Conservation (phyloP, 2,113 vertebrate genomes). For the Psophia crepitans region DNA sequence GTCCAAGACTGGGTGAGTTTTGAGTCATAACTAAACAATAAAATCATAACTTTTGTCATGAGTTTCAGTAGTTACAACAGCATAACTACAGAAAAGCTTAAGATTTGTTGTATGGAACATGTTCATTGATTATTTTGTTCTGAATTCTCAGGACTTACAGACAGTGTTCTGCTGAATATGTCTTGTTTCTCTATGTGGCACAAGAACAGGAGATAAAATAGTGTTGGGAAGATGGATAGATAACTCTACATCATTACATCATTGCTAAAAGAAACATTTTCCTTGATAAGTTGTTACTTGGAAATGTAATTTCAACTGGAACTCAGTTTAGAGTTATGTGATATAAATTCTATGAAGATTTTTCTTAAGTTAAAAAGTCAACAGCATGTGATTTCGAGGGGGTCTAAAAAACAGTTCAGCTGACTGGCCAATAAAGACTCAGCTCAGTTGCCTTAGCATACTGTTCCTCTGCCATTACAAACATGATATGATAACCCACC, state of each 20-base stretch:
- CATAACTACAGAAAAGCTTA: background rate
- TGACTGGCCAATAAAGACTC: background rate
- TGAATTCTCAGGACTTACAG: background rate
- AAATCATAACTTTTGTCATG: background rate
- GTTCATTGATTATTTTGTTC: background rate
- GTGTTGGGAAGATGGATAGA: background rate
- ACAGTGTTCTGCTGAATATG: background rate
- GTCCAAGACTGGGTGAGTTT: background rate
- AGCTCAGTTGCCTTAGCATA: background rate
- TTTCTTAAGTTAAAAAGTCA: background rate
- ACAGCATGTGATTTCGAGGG: background rate
- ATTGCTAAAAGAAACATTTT: background rate
- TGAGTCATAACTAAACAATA: background rate
- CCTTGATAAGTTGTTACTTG: background rate
- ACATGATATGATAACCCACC: rapidly evolving
- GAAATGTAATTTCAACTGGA: background rate
- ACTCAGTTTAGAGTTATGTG: background rate
- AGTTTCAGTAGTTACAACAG: background rate
- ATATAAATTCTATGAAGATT: background rate
- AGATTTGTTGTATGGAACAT: background rate
- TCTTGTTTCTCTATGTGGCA: background rate
- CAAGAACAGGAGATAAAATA: background rate
- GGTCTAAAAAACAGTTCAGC: background rate
- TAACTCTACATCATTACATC: background rate
- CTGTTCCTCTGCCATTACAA: background rate